Evolutionary conservation across 2,113 vertebrate species (phyloP), one percentile per base, ranked within the genome.

Genomic region (Piprites chloris): DNA sequence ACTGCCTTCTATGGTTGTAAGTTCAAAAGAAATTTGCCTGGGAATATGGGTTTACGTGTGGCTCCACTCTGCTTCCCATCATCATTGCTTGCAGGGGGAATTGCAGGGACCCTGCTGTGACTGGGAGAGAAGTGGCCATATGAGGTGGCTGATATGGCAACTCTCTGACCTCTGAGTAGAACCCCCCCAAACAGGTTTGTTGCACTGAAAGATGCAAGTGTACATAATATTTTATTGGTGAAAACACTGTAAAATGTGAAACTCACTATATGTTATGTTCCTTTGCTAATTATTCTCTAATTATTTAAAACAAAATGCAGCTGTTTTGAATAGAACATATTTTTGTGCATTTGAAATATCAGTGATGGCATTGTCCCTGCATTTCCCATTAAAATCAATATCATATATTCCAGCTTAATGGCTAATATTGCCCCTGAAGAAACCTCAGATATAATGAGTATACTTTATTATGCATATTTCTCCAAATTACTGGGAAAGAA

Each of bases 71-170:
- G 5, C 37, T 37, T 83, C 58, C 44, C 19, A 3, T 14, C 35
- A 26, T 53, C 35, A 14, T 17, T 52, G 33, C 19, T 19, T n/a
- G 6, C 11, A 76, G 18, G 58, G n/a, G 11, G 27, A 30, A 39
- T 63, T 90, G 37, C n/a, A n/a, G n/a, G n/a, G 49, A 22, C 56
- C 44, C 46, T 80, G 20, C 71, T 85, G 46, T 50, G 24, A 15
- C 27, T 12, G 33, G 23, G 21, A 14, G 6, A 84, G 7, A 37
- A 42, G 44, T 12, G 39, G 20, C 15, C 17, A 12, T 8, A 12
- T 0, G 6, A 72, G 63, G 5, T 12, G 47, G 9, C 33, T 65
- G 35, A 59, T 41, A 13, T 0, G 5, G 21, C 33, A 37, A 3
- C 46, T 63, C 13, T 2, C 1, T 47, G 37, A n/a, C 11, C 19